Evolutionary conservation across 2,113 vertebrate species (phyloP).

Genomic region (Pituophis catenifer): DNA sequence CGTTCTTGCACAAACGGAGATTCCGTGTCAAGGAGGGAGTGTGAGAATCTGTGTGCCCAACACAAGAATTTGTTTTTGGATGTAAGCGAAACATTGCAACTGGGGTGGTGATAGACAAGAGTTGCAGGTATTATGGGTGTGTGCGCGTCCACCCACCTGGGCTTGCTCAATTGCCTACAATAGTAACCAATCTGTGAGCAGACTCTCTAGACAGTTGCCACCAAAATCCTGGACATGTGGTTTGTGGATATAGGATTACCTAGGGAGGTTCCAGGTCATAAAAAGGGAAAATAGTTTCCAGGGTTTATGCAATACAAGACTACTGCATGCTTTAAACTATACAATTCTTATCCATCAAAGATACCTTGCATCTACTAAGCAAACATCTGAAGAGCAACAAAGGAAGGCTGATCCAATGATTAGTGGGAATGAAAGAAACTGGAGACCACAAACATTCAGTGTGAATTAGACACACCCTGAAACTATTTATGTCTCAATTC

Average conservation of each 20-base stretch:
- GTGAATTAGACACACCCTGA: not conserved
- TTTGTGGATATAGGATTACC: not conserved
- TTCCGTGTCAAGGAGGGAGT: not conserved
- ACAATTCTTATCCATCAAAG: not conserved
- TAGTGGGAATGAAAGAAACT: not conserved
- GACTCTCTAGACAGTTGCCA: not conserved
- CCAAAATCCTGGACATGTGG: not conserved
- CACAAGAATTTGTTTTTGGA: slow-evolving; percentile 9
- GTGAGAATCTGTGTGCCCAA: not conserved
- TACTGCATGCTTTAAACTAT: not conserved
- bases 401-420: not conserved
- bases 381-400: not conserved
- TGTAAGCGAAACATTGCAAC: not conserved
- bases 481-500: not conserved
- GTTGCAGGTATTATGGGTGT: slow-evolving; percentile 9
- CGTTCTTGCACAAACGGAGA: not conserved
- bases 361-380: not conserved
- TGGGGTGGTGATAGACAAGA: not conserved
- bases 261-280: not conserved
- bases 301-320: not conserved
- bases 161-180: slow-evolving; percentile 9
- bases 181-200: not conserved
- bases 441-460: not conserved
- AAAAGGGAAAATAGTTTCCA: not conserved
- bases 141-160: slow-evolving; percentile 9